Evolutionary conservation across 2,113 vertebrate genomes (phyloP).

Genomic region (Sander vitreus): DNA sequence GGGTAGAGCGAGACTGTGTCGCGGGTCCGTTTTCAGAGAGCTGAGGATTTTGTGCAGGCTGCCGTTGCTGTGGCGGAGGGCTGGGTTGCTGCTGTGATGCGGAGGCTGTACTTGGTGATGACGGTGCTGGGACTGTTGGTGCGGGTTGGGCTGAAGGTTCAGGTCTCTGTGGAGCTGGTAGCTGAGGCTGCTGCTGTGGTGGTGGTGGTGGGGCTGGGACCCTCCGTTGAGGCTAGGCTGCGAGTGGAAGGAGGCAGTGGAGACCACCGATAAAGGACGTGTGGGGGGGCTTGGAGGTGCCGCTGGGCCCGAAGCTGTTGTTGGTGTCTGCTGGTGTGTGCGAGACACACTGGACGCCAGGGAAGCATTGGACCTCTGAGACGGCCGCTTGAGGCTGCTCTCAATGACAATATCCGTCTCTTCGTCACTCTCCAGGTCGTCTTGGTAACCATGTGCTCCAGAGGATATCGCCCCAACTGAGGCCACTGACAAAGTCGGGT

Average conservation of each 20-base stretch:
- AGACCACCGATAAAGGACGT: slow-evolving; percentile 80
- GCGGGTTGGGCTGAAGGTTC: slow-evolving; percentile 78
- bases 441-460: slow-evolving; percentile 88
- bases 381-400: slow-evolving; percentile 87
- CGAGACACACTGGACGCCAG: slow-evolving; percentile 72
- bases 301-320: slow-evolving; percentile 4
- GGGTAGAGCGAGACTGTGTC: slow-evolving; percentile 94
- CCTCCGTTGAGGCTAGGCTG: slow-evolving; percentile 88
- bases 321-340: slow-evolving; percentile 56
- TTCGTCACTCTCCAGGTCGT: slow-evolving; percentile 96
- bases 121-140: slow-evolving; percentile 75
- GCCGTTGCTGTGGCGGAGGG: slow-evolving; percentile 90
- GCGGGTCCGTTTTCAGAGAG: slow-evolving; percentile 93
- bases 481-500: slow-evolving; percentile 86
- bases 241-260: slow-evolving; percentile 87
- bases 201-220: slow-evolving; percentile 68
- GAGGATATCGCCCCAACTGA: slow-evolving; percentile 53
- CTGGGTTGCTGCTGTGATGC: slow-evolving; percentile 82
- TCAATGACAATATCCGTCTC: slow-evolving; percentile 96
- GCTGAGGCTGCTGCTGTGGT: slow-evolving; percentile 81
- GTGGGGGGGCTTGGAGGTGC: slow-evolving; percentile 78
- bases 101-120: slow-evolving; percentile 65
- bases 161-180: slow-evolving; percentile 90
- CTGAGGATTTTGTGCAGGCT: slow-evolving; percentile 94
- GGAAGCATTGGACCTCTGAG: slow-evolving; percentile 82